Conservation (phyloP, 2,113 vertebrate genomes). For the Anolis carolinensis region DNA sequence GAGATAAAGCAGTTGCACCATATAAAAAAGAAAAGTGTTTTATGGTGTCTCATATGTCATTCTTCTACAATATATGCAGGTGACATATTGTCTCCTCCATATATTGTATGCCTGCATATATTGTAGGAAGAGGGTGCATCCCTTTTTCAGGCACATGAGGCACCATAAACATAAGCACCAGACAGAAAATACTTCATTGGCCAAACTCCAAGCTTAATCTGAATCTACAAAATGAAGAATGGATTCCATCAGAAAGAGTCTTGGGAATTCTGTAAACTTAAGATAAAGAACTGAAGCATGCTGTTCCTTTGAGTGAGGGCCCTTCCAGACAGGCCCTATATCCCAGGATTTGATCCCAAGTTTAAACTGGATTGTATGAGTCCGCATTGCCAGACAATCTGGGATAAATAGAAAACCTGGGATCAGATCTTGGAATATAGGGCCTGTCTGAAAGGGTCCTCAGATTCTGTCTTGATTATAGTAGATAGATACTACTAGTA, state of each 20-base stretch:
- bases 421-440: too few relatives aligned
- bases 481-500: not conserved
- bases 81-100: too few relatives aligned
- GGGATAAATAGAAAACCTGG: too few relatives aligned
- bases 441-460: too few relatives aligned
- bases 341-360: too few relatives aligned
- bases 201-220: slow-evolving; percentile 45
- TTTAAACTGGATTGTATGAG: too few relatives aligned
- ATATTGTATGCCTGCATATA: not conserved
- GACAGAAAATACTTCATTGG: slow-evolving; percentile 36
- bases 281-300: not conserved
- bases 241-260: slow-evolving; percentile 43
- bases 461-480: slow-evolving; percentile 8
- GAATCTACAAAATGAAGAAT: slow-evolving; percentile 25
- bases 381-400: too few relatives aligned
- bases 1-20: not conserved
- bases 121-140: not conserved
- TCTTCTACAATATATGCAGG: too few relatives aligned
- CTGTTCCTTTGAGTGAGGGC: not conserved
- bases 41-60: not conserved
- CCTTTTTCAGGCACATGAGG: slow-evolving; percentile 1
- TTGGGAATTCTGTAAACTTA: slow-evolving; percentile 3
- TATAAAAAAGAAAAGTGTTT: not conserved
- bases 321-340: too few relatives aligned
- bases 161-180: slow-evolving; percentile 11